Base-by-base conservation (phyloP, 2,888 invertebrate genomes). In the Pheosia gnoma region DNA sequence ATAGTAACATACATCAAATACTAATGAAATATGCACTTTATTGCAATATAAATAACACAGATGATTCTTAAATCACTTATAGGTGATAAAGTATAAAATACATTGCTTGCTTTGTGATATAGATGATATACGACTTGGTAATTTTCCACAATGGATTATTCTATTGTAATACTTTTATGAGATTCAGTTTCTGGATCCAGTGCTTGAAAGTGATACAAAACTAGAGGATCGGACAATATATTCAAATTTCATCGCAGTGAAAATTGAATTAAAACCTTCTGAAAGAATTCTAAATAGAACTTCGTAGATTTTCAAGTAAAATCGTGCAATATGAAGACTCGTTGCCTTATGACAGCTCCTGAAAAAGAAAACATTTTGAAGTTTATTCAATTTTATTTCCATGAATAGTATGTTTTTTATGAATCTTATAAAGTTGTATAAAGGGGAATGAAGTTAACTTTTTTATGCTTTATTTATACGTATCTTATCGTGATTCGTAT, bases 81-180 rank as follows among this genome's bases (percentile, higher is more conserved):
- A 47, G 47, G 47, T 47, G 9, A 47, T 47, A 47, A 47, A 47
- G 39, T 43, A 51, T 51, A 25, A 25, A 51, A 51, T 51, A 51
- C 13, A 51, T 25, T 51, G 7, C 25, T 25, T 51, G 8, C 51
- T 25, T 3, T 25, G 25, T 51, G 51, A 51, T 51, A 51, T 25
- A 51, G 47, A 11, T 9, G 11, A 47, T 47, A 9, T 47, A 47
- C 47, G 47, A n/a, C 47, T 51, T 51, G 49, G 49, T 51, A 10
- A 51, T 51, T 25, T 51, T 9, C 51, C 25, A 7, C 25, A 3
- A 7, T 7, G 5, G 51, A 3, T 3, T 25, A 25, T 25, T 25
- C 13, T 51, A 25, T 25, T 51, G 51, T 9, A 25, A n/a, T 47
- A n/a, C 47, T n/a, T n/a, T 4, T n/a, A n/a, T 47, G 11, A 25